Conservation (phyloP, 2,113 vertebrate genomes). For the Oxyruncus cristatus region DNA sequence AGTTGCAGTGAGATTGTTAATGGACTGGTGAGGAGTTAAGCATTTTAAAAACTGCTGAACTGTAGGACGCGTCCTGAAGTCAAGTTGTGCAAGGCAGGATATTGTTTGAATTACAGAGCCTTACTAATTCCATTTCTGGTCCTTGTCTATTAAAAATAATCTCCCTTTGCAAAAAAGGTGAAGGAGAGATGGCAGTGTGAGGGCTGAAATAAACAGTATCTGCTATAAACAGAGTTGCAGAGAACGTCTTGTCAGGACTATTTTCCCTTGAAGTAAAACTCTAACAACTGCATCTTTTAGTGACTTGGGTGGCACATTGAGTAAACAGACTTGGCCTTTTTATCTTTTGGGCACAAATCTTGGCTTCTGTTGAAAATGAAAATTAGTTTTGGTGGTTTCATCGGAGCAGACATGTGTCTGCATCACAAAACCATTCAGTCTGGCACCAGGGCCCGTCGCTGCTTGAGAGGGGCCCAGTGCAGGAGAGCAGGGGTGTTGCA, state of each 20-base stretch:
- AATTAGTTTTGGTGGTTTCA: conserved; percentile 42
- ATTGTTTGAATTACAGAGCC: background rate
- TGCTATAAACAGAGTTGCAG: background rate
- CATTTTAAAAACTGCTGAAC: background rate
- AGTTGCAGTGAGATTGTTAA: background rate
- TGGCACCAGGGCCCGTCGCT: conserved; percentile 29
- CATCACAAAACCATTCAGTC: conserved; percentile 36
- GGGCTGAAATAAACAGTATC: background rate
- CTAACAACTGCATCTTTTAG: background rate
- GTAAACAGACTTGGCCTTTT: background rate
- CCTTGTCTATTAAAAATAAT: background rate
- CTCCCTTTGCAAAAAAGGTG: background rate
- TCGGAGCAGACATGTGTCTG: conserved; percentile 43
- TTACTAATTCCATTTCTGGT: background rate
- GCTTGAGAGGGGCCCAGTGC: conserved; percentile 58
- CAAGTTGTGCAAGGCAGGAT: background rate
- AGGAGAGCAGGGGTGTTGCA: conserved; percentile 61
- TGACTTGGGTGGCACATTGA: background rate
- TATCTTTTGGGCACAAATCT: conserved; percentile 1
- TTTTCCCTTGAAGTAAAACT: background rate
- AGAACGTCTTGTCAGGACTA: background rate
- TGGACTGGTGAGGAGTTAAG: background rate
- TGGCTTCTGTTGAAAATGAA: conserved; percentile 22
- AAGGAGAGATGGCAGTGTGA: background rate
- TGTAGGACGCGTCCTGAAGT: background rate